phyloP scores from a whole-genome alignment of 2,113 vertebrate genomes.

The Amphiprion percula region DNA sequence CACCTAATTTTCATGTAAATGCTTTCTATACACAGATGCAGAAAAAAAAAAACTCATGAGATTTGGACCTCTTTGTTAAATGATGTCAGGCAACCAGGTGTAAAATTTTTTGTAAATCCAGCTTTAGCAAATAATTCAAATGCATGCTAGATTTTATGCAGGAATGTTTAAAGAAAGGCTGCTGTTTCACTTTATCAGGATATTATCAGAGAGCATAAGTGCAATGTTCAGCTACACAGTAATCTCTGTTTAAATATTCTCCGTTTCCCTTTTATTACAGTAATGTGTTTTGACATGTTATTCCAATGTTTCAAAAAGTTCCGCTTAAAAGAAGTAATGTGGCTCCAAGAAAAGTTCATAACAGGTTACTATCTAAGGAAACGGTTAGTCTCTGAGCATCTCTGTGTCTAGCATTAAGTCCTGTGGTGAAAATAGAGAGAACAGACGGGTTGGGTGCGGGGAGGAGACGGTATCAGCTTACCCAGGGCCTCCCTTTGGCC shows the following conservation, averaged over 20 bases:
- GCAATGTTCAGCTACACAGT: slow-evolving; percentile 1
- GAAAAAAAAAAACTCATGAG: neutral
- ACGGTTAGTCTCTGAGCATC: slow-evolving; percentile 3
- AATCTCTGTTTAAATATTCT: neutral
- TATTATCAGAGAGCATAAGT: neutral
- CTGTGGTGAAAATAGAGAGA: slow-evolving; percentile 38
- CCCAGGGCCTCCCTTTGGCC: slow-evolving; percentile 61
- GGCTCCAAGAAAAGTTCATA: neutral
- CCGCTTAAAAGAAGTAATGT: no score
- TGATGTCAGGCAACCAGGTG: slow-evolving; percentile 11
- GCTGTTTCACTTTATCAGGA: neutral
- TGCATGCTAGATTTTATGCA: slow-evolving; percentile 1
- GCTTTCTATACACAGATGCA: slow-evolving; percentile 4
- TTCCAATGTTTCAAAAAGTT: no score
- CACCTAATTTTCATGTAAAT: slow-evolving; percentile 27
- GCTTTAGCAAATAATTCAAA: neutral
- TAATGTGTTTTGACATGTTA: neutral
- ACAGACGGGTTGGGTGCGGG: slow-evolving; percentile 21
- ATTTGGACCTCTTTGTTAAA: slow-evolving; percentile 2
- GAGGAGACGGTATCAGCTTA: slow-evolving; percentile 56
- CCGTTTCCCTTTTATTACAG: neutral
- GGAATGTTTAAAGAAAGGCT: neutral
- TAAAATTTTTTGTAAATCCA: slow-evolving; percentile 17
- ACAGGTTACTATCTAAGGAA: neutral
- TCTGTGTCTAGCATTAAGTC: slow-evolving; percentile 3